Conservation (phyloP, 2,888 invertebrate species). For the Heliothis peltigera region DNA sequence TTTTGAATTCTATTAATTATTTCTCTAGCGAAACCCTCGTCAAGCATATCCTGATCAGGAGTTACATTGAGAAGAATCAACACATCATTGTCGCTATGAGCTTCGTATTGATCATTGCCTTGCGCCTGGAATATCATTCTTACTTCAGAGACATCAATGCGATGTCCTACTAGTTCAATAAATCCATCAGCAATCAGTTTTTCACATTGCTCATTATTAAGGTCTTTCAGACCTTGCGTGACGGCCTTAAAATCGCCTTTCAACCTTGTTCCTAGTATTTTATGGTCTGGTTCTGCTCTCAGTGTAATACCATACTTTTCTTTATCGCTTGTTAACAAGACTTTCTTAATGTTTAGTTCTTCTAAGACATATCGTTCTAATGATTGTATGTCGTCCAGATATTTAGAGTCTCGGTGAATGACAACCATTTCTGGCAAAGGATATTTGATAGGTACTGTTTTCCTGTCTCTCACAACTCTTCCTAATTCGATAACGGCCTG, state of each 20-base stretch:
- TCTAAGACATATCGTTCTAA: constrained; percentile 96
- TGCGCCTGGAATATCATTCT: constrained; percentile 95
- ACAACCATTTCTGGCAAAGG: constrained; percentile 98
- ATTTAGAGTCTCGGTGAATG: constrained; percentile 95
- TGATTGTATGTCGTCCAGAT: constrained; percentile 94
- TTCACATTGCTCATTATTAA: constrained; percentile 95
- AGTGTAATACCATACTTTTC: constrained; percentile 97
- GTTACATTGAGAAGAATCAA: constrained; percentile 97
- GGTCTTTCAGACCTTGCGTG: constrained; percentile 93
- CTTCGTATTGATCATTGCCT: constrained; percentile 94
- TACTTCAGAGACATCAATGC: constrained; percentile 94
- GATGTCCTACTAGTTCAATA: constrained; percentile 93
- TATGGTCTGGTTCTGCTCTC: constrained; percentile 98
- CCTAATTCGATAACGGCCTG: constrained; percentile 98
- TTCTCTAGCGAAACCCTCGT: constrained; percentile 98
- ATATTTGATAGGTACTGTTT: constrained; percentile 98
- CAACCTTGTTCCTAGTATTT: constrained; percentile 95
- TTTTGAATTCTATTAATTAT: constrained; percentile 99
- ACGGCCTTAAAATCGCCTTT: constrained; percentile 97
- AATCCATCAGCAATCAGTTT: constrained; percentile 92
- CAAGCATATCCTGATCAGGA: constrained; percentile 96
- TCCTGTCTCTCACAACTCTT: constrained; percentile 97
- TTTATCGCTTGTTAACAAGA: constrained; percentile 97
- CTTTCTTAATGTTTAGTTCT: constrained; percentile 96
- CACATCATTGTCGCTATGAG: constrained; percentile 96